These are phyloP conservation scores for Uria aalge DNA, from an alignment of 2,113 vertebrate species.

Conservation along the genomic window DNA sequence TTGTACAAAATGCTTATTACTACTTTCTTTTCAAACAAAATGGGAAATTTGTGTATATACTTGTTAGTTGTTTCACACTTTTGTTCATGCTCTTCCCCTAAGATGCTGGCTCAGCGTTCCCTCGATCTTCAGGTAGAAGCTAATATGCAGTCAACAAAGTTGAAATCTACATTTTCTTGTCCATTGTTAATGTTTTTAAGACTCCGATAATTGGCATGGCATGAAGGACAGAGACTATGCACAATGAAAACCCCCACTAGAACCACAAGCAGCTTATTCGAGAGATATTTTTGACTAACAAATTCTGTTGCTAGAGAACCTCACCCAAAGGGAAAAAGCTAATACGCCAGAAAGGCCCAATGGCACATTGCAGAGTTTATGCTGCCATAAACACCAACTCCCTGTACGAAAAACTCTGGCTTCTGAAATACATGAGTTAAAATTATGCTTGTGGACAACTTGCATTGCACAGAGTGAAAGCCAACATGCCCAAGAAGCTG, in stretches of 20 bases:
- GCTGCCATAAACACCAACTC: background rate
- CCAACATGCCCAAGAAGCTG: background rate
- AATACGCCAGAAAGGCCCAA: background rate
- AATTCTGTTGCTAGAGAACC: background rate
- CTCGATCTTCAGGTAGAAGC: background rate
- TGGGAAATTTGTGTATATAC: background rate
- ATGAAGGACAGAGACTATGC: background rate
- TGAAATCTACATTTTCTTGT: background rate
- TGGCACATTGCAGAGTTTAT: background rate
- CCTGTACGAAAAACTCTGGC: background rate
- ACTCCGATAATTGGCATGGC: background rate
- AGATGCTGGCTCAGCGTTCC: background rate
- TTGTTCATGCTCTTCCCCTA: background rate
- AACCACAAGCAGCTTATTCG: background rate
- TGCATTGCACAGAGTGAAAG: background rate
- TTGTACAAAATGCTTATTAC: background rate
- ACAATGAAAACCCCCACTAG: background rate
- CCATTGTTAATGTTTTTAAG: background rate
- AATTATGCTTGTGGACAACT: background rate
- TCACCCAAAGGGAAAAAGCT: background rate
- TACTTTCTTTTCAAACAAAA: background rate
- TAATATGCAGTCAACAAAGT: background rate
- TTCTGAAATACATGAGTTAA: background rate
- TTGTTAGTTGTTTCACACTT: background rate
- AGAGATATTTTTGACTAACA: background rate